phyloP scores from a whole-genome alignment of 2,797 vertebrate species.

The Chrosomus eos region DNA sequence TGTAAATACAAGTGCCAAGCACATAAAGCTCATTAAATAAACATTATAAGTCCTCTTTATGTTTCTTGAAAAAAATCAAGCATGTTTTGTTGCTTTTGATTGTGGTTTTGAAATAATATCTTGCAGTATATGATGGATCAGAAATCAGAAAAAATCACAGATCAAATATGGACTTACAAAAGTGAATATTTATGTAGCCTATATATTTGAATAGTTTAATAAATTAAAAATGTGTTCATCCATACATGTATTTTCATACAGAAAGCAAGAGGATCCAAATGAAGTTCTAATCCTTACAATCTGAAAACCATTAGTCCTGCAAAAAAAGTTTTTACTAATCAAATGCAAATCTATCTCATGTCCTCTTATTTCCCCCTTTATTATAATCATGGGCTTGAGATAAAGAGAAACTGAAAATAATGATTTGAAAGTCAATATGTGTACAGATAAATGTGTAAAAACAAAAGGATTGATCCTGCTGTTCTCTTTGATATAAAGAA shows the following conservation, averaged over 20 bases:
- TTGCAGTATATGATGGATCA: background rate
- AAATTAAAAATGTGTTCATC: background rate
- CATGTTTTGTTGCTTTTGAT: conserved; percentile 21
- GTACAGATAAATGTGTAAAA: conserved; percentile 43
- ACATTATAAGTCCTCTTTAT: conserved; percentile 83
- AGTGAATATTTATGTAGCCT: background rate
- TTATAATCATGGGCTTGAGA: conserved; percentile 42
- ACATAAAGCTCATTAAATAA: conserved; percentile 96
- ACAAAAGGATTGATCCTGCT: conserved; percentile 63
- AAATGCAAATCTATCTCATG: conserved; percentile 31
- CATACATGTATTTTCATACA: background rate
- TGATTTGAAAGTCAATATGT: conserved; percentile 45
- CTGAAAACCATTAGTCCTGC: conserved; percentile 1
- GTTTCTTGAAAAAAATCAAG: conserved; percentile 24
- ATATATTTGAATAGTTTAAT: background rate
- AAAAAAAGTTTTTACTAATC: conserved; percentile 3
- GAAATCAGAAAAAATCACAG: background rate
- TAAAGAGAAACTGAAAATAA: conserved; percentile 19
- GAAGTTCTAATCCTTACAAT: background rate
- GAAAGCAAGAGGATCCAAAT: background rate
- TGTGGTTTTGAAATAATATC: background rate
- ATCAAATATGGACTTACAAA: background rate
- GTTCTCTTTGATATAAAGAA: conserved; percentile 68
- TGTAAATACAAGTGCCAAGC: conserved; percentile 97
- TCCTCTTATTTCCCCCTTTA: conserved; percentile 3